Evolutionary conservation across 2,113 vertebrate genomes (phyloP), one percentile per base, ranked within the genome.

Genomic region (Bufo gargarizans): DNA sequence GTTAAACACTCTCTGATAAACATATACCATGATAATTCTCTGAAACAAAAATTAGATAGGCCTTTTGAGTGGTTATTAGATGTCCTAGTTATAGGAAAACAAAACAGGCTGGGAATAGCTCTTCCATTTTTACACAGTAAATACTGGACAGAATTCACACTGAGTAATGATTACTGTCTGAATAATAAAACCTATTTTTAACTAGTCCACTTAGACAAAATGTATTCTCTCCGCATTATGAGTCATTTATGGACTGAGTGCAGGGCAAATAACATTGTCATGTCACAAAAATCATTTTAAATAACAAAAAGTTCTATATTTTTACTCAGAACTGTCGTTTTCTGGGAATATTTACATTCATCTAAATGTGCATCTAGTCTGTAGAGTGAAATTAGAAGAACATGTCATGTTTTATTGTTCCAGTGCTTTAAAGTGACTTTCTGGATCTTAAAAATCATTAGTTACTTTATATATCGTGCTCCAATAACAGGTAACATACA

Each of bases 11-110:
- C 81, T 67, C 63, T 84, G 82, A 84, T 84, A 84, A 69, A 84
- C 82, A 84, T 53, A 84, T 84, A 84, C 63, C 63, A 84, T 84
- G 63, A 84, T 71, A 84, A 84, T 84, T 84, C 59, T 84, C 65
- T 71, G 49, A 69, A 84, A 71, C 82, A 53, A 53, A 71, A 84
- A 84, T 84, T 84, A 69, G 82, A 84, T 84, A 65, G 63, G 81
- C 81, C 45, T 83, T 83, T 83, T 69, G 81, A 83, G 81, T 69
- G 47, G 82, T 71, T 84, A 84, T 84, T 84, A 69, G 63, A 53
- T 84, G 63, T 84, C 65, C 82, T 71, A 55, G 82, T 69, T 69
- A 71, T 53, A 55, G 81, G 45, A 67, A 83, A 83, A 67, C 81
- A 83, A 83, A 83, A 83, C 45, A 69, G 20, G 82, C 82, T 84